These are phyloP conservation scores for Ormyrus rosae DNA, from an alignment of 2,888 invertebrate genomes.

Conservation along the genomic window DNA sequence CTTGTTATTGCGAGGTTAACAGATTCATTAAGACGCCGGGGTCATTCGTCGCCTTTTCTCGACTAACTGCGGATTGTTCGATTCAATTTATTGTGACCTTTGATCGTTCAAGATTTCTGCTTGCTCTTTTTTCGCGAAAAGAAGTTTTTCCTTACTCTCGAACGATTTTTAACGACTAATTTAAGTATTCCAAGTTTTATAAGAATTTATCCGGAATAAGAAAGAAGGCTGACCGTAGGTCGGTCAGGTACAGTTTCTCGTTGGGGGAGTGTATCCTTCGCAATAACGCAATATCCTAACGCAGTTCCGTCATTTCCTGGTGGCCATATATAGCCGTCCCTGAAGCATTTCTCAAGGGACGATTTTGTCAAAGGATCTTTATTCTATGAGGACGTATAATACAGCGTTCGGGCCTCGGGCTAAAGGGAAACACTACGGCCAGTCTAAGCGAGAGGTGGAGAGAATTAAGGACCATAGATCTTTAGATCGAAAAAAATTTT, in stretches of 20 bases:
- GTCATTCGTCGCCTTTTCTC: too few species aligned
- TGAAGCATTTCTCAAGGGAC: constrained; percentile 73
- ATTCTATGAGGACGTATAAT: constrained; percentile 74
- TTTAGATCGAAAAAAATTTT: constrained; percentile 62
- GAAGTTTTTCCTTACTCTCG: too few species aligned
- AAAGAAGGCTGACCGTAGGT: constrained; percentile 20
- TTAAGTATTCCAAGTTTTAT: too few species aligned
- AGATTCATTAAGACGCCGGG: too few species aligned
- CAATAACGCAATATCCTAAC: constrained; percentile 75
- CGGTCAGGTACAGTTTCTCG: constrained; percentile 29
- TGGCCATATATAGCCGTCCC: constrained; percentile 70
- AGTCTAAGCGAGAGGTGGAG: constrained; percentile 29
- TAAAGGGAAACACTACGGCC: constrained; percentile 70
- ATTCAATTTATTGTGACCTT: too few species aligned
- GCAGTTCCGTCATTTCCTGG: constrained; percentile 75
- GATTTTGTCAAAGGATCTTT: constrained; percentile 76
- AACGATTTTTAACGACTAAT: too few species aligned
- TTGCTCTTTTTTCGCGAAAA: too few species aligned
- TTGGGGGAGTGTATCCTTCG: constrained; percentile 58
- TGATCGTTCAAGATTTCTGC: too few species aligned
- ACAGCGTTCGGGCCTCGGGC: constrained; percentile 70
- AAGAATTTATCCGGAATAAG: not conserved
- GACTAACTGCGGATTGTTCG: too few species aligned
- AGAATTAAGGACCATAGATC: constrained; percentile 37
- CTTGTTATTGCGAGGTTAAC: too few species aligned